Conservation (phyloP, 2,797 vertebrate species). For the Gadopsis bispinosus region DNA sequence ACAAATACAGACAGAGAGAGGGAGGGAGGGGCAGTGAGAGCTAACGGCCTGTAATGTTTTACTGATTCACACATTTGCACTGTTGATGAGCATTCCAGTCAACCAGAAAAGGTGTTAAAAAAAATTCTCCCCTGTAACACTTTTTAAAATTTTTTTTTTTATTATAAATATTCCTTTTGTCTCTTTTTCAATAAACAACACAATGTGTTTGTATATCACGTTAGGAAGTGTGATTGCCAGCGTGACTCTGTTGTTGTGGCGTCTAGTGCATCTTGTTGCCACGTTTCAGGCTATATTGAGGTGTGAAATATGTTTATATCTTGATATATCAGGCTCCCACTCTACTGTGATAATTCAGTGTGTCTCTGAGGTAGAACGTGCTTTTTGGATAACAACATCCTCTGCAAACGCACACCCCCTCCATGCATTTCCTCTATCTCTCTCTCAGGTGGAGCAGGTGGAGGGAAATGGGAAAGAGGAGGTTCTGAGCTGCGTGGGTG, state of each 20-base stretch:
- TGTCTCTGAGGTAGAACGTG: slow-evolving; percentile 49
- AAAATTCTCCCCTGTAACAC: slow-evolving; percentile 19
- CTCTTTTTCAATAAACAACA: slow-evolving; percentile 51
- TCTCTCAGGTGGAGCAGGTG: slow-evolving; percentile 90
- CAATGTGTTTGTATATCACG: slow-evolving; percentile 65
- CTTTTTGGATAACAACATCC: slow-evolving; percentile 46
- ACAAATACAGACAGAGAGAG: slow-evolving; percentile 3
- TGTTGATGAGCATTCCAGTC: slow-evolving; percentile 48
- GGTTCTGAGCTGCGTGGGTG: slow-evolving; percentile 91
- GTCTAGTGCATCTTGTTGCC: slow-evolving; percentile 53
- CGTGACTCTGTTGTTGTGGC: slow-evolving; percentile 57
- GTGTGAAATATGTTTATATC: slow-evolving; percentile 74
- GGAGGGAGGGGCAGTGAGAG: slow-evolving; percentile 11
- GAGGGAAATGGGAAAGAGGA: slow-evolving; percentile 86
- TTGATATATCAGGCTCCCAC: slow-evolving; percentile 46
- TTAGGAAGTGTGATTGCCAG: slow-evolving; percentile 62
- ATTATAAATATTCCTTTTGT: neutral
- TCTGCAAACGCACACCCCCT: neutral
- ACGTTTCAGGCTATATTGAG: slow-evolving; percentile 64
- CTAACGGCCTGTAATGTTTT: slow-evolving; percentile 56
- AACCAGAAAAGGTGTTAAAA: slow-evolving; percentile 24
- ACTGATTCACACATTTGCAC: slow-evolving; percentile 54
- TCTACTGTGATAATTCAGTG: slow-evolving; percentile 57
- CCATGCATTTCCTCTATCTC: slow-evolving; percentile 10
- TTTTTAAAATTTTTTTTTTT: slow-evolving; percentile 10